Evolutionary conservation across 2,113 vertebrate species (phyloP), one percentile per base, ranked within the genome.

Genomic region (Syngnathus scovelli): DNA sequence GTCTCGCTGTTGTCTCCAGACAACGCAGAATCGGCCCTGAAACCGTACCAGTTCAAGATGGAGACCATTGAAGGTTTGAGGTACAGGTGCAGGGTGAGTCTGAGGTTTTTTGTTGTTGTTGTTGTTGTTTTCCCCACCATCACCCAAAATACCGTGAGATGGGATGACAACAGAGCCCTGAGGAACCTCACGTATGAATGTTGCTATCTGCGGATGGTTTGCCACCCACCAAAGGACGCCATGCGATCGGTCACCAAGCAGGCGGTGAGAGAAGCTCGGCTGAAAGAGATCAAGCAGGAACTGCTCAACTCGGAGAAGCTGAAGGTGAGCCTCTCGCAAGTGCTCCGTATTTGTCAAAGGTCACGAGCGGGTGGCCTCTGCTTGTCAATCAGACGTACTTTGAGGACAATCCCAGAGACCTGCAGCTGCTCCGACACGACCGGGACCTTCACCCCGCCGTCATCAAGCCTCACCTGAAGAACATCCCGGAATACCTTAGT

Each of bases 181-280:
- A 49, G 18, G 46, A 19, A 49, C 16, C 46, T 18, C 46, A 49
- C 19, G 6, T 5, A 49, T 23, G 7, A 15, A 16, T 56, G 27
- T 11, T 51, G 27, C 6, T 7, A 5, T 33, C 41, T 41, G 6
- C 5, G 61, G 12, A 8, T 61, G 23, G 4, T 62, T 62, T 7
- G 9, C 12, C 41, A 11, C 61, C 12, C 7, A 1, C 0, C 62
- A 19, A 15, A 98, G 96, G 95, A 98, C 0, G 96, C 95, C 33
- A 98, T 98, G 96, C 92, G 94, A 19, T 94, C 96, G 0, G 94
- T 98, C 75, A 97, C 95, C 0, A 98, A 98, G 81, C 95, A 98
- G 81, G 92, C 93, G 0, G 92, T 97, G 61, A 93, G 86, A 37
- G 96, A 97, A 72, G 96, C 96, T 0, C 80, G 95, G 46, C 81